Evolutionary conservation across 2,113 vertebrate species (phyloP).

Genomic region (Vireo altiloquus): DNA sequence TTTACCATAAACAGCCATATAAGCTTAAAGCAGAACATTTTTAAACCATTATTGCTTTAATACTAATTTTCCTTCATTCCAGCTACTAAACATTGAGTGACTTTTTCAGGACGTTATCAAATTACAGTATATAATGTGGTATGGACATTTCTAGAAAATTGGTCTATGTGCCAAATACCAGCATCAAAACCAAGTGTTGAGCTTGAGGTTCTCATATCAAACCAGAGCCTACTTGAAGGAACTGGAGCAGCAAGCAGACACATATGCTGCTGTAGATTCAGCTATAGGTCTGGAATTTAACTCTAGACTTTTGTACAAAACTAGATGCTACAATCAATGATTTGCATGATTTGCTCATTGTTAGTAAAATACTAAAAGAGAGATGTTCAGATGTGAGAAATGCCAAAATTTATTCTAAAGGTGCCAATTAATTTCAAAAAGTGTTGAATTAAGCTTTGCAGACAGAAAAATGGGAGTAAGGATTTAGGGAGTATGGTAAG

Average conservation of each 20-base stretch:
- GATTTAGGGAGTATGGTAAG: background rate
- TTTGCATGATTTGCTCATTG: background rate
- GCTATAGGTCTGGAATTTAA: background rate
- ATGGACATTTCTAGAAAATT: background rate
- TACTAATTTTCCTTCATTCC: background rate
- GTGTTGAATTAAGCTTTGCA: background rate
- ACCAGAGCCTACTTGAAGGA: background rate
- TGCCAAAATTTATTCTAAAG: background rate
- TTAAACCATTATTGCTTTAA: background rate
- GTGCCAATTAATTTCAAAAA: background rate
- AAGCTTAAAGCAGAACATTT: background rate
- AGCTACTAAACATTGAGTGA: background rate
- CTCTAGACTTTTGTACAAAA: slow-evolving; percentile 3
- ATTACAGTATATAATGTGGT: background rate
- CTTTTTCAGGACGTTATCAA: background rate
- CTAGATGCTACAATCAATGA: background rate
- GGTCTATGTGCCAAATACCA: background rate
- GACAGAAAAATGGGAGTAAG: background rate
- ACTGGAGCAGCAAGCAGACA: background rate
- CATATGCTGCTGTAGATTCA: background rate
- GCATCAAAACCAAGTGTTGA: background rate
- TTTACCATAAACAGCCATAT: background rate
- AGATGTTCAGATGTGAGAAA: background rate
- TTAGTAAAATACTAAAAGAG: background rate
- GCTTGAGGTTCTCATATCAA: background rate